Evolutionary conservation across 2,113 vertebrate species (phyloP).

Genomic region (Malurus melanocephalus): DNA sequence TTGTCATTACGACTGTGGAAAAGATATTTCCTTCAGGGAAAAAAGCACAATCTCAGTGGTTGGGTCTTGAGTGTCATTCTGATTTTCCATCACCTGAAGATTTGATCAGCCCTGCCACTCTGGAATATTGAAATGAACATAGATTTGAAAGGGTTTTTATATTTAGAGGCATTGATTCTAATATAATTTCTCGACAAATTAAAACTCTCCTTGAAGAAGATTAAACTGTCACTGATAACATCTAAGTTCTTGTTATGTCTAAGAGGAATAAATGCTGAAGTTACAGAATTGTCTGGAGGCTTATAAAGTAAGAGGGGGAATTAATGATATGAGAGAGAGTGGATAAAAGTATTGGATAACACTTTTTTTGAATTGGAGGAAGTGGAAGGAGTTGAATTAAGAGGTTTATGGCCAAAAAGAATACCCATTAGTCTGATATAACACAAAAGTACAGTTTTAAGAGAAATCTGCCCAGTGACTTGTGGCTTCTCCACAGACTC

Average conservation of each 20-base stretch:
- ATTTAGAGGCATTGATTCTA: conserved; percentile 44
- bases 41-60: neutral
- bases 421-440: neutral
- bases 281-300: conserved; percentile 59
- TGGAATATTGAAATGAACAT: conserved; percentile 36
- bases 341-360: conserved; percentile 36
- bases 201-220: conserved; percentile 57
- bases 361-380: neutral
- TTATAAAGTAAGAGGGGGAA: conserved; percentile 41
- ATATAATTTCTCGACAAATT: conserved; percentile 56
- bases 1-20: fast-evolving
- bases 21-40: neutral
- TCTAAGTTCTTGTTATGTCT: conserved; percentile 55
- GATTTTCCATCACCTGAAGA: conserved; percentile 35
- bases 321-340: conserved; percentile 20
- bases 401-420: conserved; percentile 38
- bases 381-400: conserved; percentile 21
- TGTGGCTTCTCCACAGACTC: neutral
- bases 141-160: conserved; percentile 49
- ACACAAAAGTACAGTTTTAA: neutral
- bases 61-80: conserved; percentile 7
- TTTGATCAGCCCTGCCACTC: neutral
- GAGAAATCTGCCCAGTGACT: neutral
- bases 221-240: conserved; percentile 62
- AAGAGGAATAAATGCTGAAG: conserved; percentile 61